Base-by-base conservation (phyloP, 2,888 invertebrate species). In the Acheta domesticus region DNA sequence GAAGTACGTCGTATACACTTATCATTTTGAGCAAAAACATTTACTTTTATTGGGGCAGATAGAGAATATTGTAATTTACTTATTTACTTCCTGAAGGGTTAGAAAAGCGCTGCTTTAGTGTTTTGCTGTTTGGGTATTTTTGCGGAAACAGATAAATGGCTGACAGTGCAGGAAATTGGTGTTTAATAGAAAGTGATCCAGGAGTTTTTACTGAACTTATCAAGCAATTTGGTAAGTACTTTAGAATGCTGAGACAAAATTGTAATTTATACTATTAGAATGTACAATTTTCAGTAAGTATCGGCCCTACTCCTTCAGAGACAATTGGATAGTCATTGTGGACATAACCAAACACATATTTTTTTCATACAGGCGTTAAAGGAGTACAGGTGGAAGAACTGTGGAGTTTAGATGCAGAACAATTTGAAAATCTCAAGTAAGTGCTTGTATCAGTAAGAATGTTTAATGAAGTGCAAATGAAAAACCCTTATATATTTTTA, bases 141-240 rank as follows among this genome's bases (percentile, higher is more conserved):
- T 36, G 36, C 8, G 36, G 36, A 36, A 36, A 8, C 36, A 36
- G 36, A 36, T 36, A 36, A 84, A 92, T 93, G 92, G 87, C 90
- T 83, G 94, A 93, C 84, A 91, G 91, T 84, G 95, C 93, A 82
- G 97, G 96, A 79, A 96, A 97, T 87, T 99, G 99, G 99, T 99
- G 99, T 90, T 90, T 99, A 84, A 99, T 99, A 85, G 99, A 99
- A 88, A 98, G 98, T 87, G 99, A 99, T 89, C 99, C 99, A 0
- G 99, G 98, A 2, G 98, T 99, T 78, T 99, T 99, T 87, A 97
- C 98, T 0, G 98, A 98, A 88, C 89, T 99, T 82, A 97, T 99
- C 77, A 91, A 91, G 84, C 96, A 96, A 87, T 98, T 98, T 87
- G 98, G 98, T 96, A 90, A 90, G 88, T 83, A 82, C 81, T 81